Evolutionary conservation across 1,140 invertebrate species (phyloP).

Genomic region (Coenobita brevimanus): DNA sequence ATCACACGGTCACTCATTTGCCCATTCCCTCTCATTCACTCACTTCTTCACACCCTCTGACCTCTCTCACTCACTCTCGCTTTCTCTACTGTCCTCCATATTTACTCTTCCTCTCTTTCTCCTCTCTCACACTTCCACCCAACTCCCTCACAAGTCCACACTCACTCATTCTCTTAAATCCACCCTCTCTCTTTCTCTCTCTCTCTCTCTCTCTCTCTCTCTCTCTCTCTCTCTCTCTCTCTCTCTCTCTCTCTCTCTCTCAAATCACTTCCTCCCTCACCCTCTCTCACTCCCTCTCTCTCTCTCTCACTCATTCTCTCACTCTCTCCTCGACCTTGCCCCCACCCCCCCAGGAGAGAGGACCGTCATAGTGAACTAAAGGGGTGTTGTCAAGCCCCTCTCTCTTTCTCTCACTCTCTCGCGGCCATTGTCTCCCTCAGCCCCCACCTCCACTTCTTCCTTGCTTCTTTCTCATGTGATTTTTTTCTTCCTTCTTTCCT

Average conservation of each 20-base stretch:
- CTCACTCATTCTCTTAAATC: not conserved
- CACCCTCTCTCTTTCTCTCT: slow-evolving; percentile 15
- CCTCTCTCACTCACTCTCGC: not conserved
- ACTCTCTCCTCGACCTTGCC: no score
- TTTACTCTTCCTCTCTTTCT: not conserved
- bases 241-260: slow-evolving; percentile 22
- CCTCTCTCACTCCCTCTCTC: not conserved
- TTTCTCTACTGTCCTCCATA: not conserved
- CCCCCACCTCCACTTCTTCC: no score
- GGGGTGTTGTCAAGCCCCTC: no score
- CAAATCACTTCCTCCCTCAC: not conserved
- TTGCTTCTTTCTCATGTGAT: no score
- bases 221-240: slow-evolving; percentile 22
- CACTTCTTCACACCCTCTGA: not conserved
- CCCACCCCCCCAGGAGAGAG: no score
- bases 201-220: slow-evolving; percentile 22
- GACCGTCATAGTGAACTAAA: no score
- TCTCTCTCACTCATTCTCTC: no score
- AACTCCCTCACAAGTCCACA: not conserved
- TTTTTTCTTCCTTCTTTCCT: no score
- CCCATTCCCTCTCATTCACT: not conserved
- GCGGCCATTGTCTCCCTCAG: no score
- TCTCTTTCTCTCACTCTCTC: no score
- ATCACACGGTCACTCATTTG: not conserved
- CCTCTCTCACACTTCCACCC: no score